Percentiles rank a stretch among this genome's conserved stretches.
Evolutionary conservation across 2,797 vertebrate species (phyloP).

Genomic region (Caiman crocodilus): DNA sequence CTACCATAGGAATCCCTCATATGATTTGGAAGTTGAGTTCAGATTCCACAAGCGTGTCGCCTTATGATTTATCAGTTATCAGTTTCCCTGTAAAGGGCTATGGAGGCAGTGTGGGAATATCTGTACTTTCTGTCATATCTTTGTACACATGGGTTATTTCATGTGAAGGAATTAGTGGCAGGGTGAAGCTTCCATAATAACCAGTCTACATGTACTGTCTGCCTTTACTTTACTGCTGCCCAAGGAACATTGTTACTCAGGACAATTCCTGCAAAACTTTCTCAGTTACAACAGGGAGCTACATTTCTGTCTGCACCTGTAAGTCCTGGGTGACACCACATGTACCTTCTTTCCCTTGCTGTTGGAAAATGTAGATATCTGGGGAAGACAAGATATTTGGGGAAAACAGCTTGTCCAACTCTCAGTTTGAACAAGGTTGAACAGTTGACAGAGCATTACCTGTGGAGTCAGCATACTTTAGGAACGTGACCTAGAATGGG

Average conservation of each 20-base stretch:
- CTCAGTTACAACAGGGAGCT: too few relatives aligned
- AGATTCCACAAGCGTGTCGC: not conserved
- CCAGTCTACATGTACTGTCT: not conserved
- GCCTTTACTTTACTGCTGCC: not conserved
- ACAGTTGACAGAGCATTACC: not conserved
- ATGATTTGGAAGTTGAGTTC: not conserved
- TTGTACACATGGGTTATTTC: not conserved
- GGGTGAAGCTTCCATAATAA: accelerated
- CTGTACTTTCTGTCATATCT: conserved; percentile 31
- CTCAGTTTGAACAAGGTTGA: not conserved
- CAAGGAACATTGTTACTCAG: too few relatives aligned
- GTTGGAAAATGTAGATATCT: not conserved
- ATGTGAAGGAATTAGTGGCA: not conserved
- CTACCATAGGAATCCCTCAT: not conserved
- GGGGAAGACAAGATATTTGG: not conserved
- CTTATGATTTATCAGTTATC: conserved; percentile 16
- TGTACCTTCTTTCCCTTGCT: not conserved
- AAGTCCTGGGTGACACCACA: not conserved
- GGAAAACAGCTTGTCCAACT: not conserved
- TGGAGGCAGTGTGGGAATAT: conserved; percentile 4
- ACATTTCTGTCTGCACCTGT: too few relatives aligned
- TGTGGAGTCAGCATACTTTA: not conserved
- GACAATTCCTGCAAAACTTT: too few relatives aligned
- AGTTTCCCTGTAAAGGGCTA: not conserved
- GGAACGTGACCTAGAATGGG: not conserved